These are phyloP conservation scores for Scaptomyza cyrtandrae DNA, from an alignment of 2,888 invertebrate species.

Conservation along the genomic window DNA sequence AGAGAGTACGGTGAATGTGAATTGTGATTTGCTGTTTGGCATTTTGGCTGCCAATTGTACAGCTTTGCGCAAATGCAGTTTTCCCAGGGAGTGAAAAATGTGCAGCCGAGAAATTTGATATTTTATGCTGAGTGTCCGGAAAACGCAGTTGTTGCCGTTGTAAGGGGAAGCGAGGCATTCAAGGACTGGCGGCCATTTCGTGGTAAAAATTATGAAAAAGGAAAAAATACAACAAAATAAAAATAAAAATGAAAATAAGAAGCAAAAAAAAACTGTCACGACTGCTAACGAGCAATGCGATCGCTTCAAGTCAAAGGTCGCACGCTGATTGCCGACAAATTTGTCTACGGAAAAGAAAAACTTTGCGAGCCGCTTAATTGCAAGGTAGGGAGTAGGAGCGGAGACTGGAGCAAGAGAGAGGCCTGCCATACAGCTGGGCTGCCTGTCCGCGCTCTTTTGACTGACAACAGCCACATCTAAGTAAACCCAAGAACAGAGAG, in stretches of 20 bases:
- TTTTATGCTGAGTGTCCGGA: constrained; percentile 63
- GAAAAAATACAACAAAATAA: constrained; percentile 22
- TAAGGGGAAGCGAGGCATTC: constrained; percentile 1
- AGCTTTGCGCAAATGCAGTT: constrained; percentile 13
- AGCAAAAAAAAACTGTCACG: constrained; percentile 73
- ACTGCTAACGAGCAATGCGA: constrained; percentile 70
- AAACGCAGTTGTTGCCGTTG: constrained; percentile 31
- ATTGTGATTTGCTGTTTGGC: constrained; percentile 74
- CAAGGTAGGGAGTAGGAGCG: neutral
- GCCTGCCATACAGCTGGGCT: constrained; percentile 38
- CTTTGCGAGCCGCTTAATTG: constrained; percentile 74
- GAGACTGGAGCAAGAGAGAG: neutral
- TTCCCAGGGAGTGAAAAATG: constrained; percentile 52
- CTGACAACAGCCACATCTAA: constrained; percentile 79
- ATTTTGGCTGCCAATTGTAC: constrained; percentile 77
- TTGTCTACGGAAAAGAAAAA: constrained; percentile 58
- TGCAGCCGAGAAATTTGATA: constrained; percentile 73
- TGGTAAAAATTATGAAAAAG: constrained; percentile 73
- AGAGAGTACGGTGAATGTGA: constrained; percentile 48
- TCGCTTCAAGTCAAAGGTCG: constrained; percentile 71
- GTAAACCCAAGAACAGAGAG: constrained; percentile 39
- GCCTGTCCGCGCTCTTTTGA: constrained; percentile 71
- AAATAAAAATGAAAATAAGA: constrained; percentile 14
- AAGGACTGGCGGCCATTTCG: constrained; percentile 52
- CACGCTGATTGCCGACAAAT: constrained; percentile 71